A percentile compares a stretch with the other conserved stretches of the same genome.
These are phyloP conservation scores for Oophaga pumilio DNA, from an alignment of 2,113 vertebrate genomes.

Conservation along the genomic window DNA sequence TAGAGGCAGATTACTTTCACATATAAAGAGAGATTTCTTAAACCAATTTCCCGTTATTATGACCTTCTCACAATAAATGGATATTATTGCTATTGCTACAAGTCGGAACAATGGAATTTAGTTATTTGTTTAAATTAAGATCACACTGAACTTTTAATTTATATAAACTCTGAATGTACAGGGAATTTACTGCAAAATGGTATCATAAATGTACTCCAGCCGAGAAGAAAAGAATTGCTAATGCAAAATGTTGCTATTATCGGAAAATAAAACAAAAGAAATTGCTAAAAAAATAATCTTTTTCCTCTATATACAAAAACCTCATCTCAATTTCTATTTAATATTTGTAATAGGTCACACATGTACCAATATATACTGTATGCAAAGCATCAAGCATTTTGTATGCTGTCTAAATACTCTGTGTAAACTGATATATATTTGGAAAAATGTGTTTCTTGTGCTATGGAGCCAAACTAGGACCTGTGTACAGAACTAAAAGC, in stretches of 20 bases:
- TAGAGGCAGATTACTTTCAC: slow-evolving; percentile 21
- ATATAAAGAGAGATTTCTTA: slow-evolving; percentile 8
- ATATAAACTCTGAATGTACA: not conserved
- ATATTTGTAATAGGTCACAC: not conserved
- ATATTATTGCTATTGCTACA: not conserved
- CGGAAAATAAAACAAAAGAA: no score
- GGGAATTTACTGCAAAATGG: not conserved
- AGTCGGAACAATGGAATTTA: slow-evolving; percentile 7
- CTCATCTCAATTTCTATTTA: not conserved
- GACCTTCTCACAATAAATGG: slow-evolving; percentile 11
- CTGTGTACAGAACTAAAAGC: no score
- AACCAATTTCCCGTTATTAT: slow-evolving; percentile 33
- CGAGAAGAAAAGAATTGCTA: not conserved
- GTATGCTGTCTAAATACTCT: no score
- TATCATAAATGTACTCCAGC: not conserved
- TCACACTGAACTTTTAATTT: not conserved
- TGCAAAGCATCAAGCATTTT: no score
- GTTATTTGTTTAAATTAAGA: slow-evolving; percentile 4
- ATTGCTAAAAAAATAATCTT: no score
- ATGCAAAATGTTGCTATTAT: no score
- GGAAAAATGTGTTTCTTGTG: no score
- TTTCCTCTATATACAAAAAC: not conserved
- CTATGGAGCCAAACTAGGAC: no score
- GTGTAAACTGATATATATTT: no score
- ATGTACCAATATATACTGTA: no score